These are phyloP conservation scores for Alloscopus bannaensis DNA, from an alignment of 2,888 invertebrate species.

Conservation along the genomic window DNA sequence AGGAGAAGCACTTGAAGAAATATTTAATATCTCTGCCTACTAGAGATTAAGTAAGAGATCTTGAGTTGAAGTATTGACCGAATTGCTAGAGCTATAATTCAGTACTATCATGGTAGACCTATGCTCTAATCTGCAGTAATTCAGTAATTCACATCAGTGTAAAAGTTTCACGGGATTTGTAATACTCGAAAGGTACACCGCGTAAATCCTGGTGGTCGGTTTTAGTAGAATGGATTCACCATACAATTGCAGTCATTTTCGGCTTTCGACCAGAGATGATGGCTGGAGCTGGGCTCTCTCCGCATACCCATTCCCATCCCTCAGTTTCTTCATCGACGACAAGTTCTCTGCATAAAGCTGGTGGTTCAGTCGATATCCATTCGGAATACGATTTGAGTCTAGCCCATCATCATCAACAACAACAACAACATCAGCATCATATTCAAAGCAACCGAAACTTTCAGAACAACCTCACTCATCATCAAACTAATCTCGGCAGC, in stretches of 20 bases:
- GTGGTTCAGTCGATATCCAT: slow-evolving; percentile 58
- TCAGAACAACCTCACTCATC: slow-evolving; percentile 52
- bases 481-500: slow-evolving; percentile 46
- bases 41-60: too few species aligned
- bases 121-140: too few species aligned
- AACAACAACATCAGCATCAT: slow-evolving; percentile 42
- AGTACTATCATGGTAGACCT: too few species aligned
- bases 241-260: slow-evolving; percentile 59
- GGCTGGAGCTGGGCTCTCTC: slow-evolving; percentile 35
- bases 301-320: slow-evolving; percentile 49
- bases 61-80: too few species aligned
- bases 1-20: too few species aligned
- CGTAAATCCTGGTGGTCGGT: slow-evolving; percentile 11
- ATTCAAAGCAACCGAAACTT: slow-evolving; percentile 53
- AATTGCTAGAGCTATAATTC: too few species aligned
- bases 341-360: slow-evolving; percentile 54
- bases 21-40: too few species aligned
- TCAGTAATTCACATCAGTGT: too few species aligned
- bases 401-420: slow-evolving; percentile 53
- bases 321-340: slow-evolving; percentile 53
- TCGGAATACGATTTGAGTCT: slow-evolving; percentile 58
- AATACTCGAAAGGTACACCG: not conserved
- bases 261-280: slow-evolving; percentile 60
- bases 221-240: slow-evolving; percentile 46
- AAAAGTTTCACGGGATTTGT: too few species aligned